phyloP scores from a whole-genome alignment of 2,113 vertebrate genomes.

The Lepisosteus oculatus region DNA sequence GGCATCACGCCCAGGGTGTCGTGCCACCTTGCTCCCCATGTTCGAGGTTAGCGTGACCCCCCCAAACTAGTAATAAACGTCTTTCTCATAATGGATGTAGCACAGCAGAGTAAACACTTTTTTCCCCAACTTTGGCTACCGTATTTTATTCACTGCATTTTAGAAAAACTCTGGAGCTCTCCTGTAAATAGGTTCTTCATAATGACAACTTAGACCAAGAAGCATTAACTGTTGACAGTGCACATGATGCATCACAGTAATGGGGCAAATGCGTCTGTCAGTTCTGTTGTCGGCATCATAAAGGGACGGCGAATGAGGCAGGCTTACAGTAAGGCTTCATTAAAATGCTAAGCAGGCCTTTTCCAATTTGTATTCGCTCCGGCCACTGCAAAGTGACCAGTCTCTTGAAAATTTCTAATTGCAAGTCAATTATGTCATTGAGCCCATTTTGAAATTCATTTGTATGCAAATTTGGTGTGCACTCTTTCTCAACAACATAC shows the following conservation, averaged over 20 bases:
- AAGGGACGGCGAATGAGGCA: conserved; percentile 69
- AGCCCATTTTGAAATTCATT: conserved; percentile 78
- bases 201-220: conserved; percentile 54
- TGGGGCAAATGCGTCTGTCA: conserved; percentile 66
- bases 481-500: conserved; percentile 52
- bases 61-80: too few species aligned
- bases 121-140: too few species aligned
- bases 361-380: conserved; percentile 58
- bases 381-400: conserved; percentile 72
- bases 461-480: conserved; percentile 72
- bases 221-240: conserved; percentile 69
- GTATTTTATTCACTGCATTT: too few species aligned
- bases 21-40: too few species aligned
- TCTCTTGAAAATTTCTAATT: conserved; percentile 75
- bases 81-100: too few species aligned
- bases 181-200: too few species aligned
- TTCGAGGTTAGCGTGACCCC: too few species aligned
- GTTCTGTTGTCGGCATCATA: conserved; percentile 69
- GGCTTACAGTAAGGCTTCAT: conserved; percentile 55
- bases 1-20: too few species aligned
- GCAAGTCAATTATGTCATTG: conserved; percentile 81
- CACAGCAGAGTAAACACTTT: too few species aligned
- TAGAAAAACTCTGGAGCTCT: too few species aligned
- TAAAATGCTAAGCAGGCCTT: conserved; percentile 78
- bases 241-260: conserved; percentile 61